Base-by-base conservation (phyloP, 2,888 invertebrate genomes). In the Pandemis heparana region DNA sequence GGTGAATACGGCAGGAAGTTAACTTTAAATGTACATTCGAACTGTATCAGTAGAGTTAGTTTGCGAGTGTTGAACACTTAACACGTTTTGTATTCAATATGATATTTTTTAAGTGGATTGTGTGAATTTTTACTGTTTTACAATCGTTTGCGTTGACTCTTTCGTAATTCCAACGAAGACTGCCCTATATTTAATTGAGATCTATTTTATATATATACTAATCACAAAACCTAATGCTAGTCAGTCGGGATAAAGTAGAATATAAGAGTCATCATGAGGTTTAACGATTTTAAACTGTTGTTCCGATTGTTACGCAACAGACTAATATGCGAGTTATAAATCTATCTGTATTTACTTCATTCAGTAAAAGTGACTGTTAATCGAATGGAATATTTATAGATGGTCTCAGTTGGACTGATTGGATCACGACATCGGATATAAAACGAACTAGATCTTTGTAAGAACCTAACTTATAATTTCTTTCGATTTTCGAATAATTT, bases 121-220 rank as follows among this genome's bases (percentile, higher is more conserved):
- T 85, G 89, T 89, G 86, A 81, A 85, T 90, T 90, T 86, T 83
- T 84, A 83, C 88, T 87, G 77, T 82, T 90, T 90, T 89, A 90
- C 88, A 90, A 89, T 86, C 82, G 88, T 91, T 92, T 92, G 85
- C 81, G 88, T 91, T 92, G 84, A 89, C 85, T 85, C 87, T 91
- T 89, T 91, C 91, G 92, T 92, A 91, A 92, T 89, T 92, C 92
- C 93, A 93, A 92, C 90, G 86, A 94, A 94, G 94, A 94, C 94
- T 94, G 94, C 92, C 94, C 92, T 94, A 93, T 91, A 92, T 89
- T 92, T 93, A 93, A 92, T 92, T 92, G 91, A 92, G 86, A 92
- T 92, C 90, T 94, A 93, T 94, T 94, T 94, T 94, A 90, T 93
- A 92, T 80, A 81, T 92, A 92, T 90, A 88, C 87, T 93, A 93